Evolutionary conservation across 2,888 invertebrate species (phyloP), one percentile per base, ranked within the genome.

Genomic region (Acrobasis suavella): DNA sequence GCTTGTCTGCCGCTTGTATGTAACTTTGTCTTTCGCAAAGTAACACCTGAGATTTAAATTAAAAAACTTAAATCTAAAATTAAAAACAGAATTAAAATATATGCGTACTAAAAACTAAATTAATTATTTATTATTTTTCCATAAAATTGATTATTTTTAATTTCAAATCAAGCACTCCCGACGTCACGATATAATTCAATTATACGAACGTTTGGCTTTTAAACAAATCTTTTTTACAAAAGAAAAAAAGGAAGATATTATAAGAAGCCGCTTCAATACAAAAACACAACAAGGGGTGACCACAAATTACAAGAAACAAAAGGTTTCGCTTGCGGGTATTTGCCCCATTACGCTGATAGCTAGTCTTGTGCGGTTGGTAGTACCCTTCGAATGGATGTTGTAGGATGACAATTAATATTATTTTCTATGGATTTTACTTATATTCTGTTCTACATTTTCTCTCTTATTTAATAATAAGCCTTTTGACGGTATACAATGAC

Each of bases 231-330:
- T 22, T 17, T 22, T 52, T 22, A 17, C 46, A 46, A 46, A n/a
- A 46, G n/a, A 12, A 46, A 12, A 46, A 14, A 14, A n/a, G n/a
- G n/a, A n/a, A n/a, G n/a, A n/a, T 0, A 14, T n/a, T 2, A 46
- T 52, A 52, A 12, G 14, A 32, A 22, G 10, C 17, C 17, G 22
- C 17, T 52, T 12, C 52, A 17, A 14, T 16, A 32, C 22, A 56
- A 52, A 56, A 56, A 42, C 42, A 37, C 38, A 17, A 51, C 50
- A 50, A 10, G 15, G 50, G 59, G 50, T 60, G 59, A 60, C 59
- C 59, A 60, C 50, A 50, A 50, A 50, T 60, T 60, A 60, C 59
- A 39, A 60, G 17, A 50, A 60, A 60, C 50, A 60, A 60, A 59
- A 60, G 38, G 50, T 60, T 60, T 50, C 9, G 38, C 59, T 38